Percentiles rank a stretch among this genome's conserved stretches.
These are phyloP conservation scores for Hyles lineata DNA, from an alignment of 2,888 invertebrate genomes.

Conservation along the genomic window DNA sequence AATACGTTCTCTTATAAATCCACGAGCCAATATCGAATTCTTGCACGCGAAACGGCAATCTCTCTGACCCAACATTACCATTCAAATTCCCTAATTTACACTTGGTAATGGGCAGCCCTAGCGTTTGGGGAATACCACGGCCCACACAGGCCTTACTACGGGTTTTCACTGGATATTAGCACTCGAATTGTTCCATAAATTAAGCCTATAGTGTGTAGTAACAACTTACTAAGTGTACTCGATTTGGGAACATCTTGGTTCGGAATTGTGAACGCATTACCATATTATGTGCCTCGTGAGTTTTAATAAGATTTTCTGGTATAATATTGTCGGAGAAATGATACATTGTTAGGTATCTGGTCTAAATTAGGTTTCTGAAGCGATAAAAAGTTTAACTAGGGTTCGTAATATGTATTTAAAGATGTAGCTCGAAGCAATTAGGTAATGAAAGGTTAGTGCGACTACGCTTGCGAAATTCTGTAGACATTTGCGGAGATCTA, in stretches of 20 bases:
- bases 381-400: neutral
- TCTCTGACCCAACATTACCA: constrained; percentile 54
- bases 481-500: neutral
- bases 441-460: neutral
- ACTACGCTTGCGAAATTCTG: neutral
- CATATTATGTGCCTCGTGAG: constrained; percentile 13
- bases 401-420: neutral
- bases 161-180: constrained; percentile 31
- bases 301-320: constrained; percentile 12
- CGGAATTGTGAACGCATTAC: neutral
- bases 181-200: constrained; percentile 34
- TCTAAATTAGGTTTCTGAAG: neutral
- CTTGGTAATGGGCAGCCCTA: constrained; percentile 49
- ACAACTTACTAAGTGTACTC: constrained; percentile 21
- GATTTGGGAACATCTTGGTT: constrained; percentile 16
- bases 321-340: constrained; percentile 4
- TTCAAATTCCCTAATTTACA: constrained; percentile 59
- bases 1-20: constrained; percentile 40
- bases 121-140: constrained; percentile 39
- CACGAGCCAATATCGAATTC: constrained; percentile 52
- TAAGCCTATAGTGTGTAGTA: constrained; percentile 26
- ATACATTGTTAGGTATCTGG: neutral
- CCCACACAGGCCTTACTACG: constrained; percentile 37
- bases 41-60: constrained; percentile 46
- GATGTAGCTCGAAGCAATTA: neutral